Conservation (phyloP, 1,140 invertebrate genomes). For the Drosophila erecta region DNA sequence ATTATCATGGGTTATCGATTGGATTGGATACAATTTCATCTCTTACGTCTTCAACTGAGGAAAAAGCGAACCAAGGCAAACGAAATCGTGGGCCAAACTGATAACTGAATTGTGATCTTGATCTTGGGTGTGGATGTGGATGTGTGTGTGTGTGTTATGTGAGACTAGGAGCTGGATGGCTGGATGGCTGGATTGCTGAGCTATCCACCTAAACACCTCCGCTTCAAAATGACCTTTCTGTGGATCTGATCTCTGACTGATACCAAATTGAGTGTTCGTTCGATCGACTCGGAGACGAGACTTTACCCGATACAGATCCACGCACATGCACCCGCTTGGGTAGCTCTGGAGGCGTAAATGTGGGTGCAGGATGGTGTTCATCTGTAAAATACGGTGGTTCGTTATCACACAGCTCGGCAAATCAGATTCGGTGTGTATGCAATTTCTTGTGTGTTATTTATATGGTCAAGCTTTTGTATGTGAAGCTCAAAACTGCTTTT, state of each 20-base stretch:
- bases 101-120: constrained; percentile 16
- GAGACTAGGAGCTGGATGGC: constrained; percentile 4
- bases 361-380: constrained; percentile 96
- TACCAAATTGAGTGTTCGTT: constrained; percentile 30
- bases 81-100: constrained; percentile 1
- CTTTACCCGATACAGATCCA: constrained; percentile 89
- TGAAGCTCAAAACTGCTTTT: constrained; percentile 61
- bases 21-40: constrained; percentile 27
- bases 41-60: constrained; percentile 12
- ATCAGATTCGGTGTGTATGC: constrained; percentile 58
- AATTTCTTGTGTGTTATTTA: constrained; percentile 46
- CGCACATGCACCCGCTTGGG: constrained; percentile 98
- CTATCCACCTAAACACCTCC: too few relatives aligned
- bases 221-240: constrained; percentile 70
- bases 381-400: constrained; percentile 90
- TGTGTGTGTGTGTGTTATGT: constrained; percentile 29
- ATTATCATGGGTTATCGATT: constrained; percentile 29
- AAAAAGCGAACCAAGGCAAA: constrained; percentile 48
- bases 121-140: background rate
- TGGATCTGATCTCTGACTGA: constrained; percentile 43
- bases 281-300: constrained; percentile 38
- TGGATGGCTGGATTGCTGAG: too few relatives aligned
- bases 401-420: constrained; percentile 70
- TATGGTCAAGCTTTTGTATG: constrained; percentile 54
- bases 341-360: constrained; percentile 98